phyloP scores from a whole-genome alignment of 2,888 invertebrate genomes.

The Acronicta aceris region DNA sequence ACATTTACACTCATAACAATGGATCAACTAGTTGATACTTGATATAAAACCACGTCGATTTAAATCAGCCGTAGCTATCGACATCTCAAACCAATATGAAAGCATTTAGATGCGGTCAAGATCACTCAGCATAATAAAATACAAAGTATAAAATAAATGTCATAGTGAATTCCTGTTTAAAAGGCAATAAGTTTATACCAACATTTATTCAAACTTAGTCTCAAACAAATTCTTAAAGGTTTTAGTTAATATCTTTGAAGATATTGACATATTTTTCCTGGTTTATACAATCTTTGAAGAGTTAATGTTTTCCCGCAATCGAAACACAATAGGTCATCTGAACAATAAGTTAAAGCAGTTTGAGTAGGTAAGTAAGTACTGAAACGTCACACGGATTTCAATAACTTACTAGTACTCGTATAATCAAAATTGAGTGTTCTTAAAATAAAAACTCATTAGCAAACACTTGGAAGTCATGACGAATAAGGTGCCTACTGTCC shows the following conservation, averaged over 20 bases:
- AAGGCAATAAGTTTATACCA: background rate
- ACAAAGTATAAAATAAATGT: constrained; percentile 6
- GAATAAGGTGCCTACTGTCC: too few species aligned
- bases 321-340: constrained; percentile 45
- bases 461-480: constrained; percentile 9
- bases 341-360: constrained; percentile 28
- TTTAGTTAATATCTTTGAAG: constrained; percentile 12
- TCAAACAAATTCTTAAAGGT: constrained; percentile 14
- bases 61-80: constrained; percentile 27
- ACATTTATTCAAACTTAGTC: background rate
- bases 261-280: constrained; percentile 13
- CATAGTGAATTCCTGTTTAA: constrained; percentile 16
- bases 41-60: constrained; percentile 22
- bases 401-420: constrained; percentile 14
- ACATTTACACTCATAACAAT: constrained; percentile 13
- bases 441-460: constrained; percentile 6
- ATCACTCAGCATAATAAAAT: constrained; percentile 25
- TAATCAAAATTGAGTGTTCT: constrained; percentile 19
- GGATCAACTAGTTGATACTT: constrained; percentile 25
- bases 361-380: constrained; percentile 2
- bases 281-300: constrained; percentile 22
- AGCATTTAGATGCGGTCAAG: constrained; percentile 44
- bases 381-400: constrained; percentile 21
- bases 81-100: constrained; percentile 32
- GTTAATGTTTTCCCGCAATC: constrained; percentile 43